Evolutionary conservation across 1,140 invertebrate species (phyloP), one percentile per base, ranked within the genome.

Genomic region (Chironomus striatipennis): DNA sequence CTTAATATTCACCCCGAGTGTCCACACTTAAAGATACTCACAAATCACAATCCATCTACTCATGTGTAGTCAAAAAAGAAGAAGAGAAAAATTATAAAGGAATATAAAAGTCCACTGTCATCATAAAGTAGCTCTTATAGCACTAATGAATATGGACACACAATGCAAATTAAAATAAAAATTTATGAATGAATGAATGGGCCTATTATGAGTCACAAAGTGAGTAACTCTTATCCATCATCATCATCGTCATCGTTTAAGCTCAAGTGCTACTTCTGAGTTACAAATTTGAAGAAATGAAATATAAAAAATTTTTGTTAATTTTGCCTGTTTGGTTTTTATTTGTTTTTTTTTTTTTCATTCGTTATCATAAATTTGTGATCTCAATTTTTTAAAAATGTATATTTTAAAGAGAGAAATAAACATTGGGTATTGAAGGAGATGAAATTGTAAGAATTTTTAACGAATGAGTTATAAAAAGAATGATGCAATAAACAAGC

Each of bases 161-260:
- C 47, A 57, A 57, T 57, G 47, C 47, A 57, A 57, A 57, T 57
- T 57, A 57, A n/a, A 57, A 57, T 57, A n/a, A 57, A 57, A 57
- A 15, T n/a, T 34, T 5, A 34, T 34, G 24, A 34, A 34, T 34
- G 24, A 34, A 34, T 57, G 47, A 57, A 57, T 57, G 47, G 47
- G 12, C 12, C 47, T n/a, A 57, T 57, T 57, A 57, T 57, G n/a
- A 34, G 24, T 34, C 24, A 34, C 24, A 34, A 34, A 34, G 24
- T 47, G 43, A 57, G 47, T 57, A 57, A 57, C 47, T 57, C 47
- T 57, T 57, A 57, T 57, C 47, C 47, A n/a, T 57, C 47, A 57
- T 57, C 47, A 34, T 34, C 24, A 34, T 34, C 24, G 24, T 34
- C 24, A 34, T 34, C 24, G 24, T 34, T 34, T 34, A 34, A 34